Base-by-base conservation (phyloP, 2,888 invertebrate genomes). In the Agrenia bidenticulata region DNA sequence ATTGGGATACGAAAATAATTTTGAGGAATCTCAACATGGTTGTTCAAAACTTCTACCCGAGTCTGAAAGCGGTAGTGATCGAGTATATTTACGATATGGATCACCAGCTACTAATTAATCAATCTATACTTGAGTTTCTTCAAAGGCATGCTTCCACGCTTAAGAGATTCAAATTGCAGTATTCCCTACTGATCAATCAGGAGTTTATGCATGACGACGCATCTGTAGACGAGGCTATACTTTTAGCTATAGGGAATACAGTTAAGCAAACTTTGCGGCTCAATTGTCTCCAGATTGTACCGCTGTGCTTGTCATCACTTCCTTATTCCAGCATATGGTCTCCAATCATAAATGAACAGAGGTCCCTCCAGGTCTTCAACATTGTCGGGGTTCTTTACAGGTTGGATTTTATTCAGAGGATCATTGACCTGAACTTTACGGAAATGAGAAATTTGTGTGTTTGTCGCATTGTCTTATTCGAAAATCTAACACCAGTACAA, bases 321-420 rank as follows among this genome's bases (percentile, higher is more conserved):
- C 55, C 55, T 5, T 55, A 26, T 55, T 27, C 55, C 19, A 27
- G 2, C n/a, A n/a, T 27, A 13, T 55, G 55, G 55, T 24, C 17
- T 4, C 17, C 7, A 13, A 23, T 55, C 4, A n/a, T 27, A 15
- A 9, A 27, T 4, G 32, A 27, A 2, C 55, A 55, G 26, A 15
- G 9, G 7, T 9, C 2, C 2, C 32, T 55, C 4, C 13, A 24
- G n/a, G 32, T 26, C n/a, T 32, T 55, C 32, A 27, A 9, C 2
- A 17, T 55, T 2, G 26, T 32, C 9, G 55, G 55, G 5, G 32
- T 55, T 5, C 27, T 23, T n/a, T 32, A 27, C 27, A 5, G 26
- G 11, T 17, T 27, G 26, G 55, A 55, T 2, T 55, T 55, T 19
- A 11, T 55, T 2, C 26, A 27, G 26, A 27, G 13, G 17, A n/a